Evolutionary conservation across 2,888 invertebrate species (phyloP), one percentile per base, ranked within the genome.

Genomic region (Hipparchia sbordonii): DNA sequence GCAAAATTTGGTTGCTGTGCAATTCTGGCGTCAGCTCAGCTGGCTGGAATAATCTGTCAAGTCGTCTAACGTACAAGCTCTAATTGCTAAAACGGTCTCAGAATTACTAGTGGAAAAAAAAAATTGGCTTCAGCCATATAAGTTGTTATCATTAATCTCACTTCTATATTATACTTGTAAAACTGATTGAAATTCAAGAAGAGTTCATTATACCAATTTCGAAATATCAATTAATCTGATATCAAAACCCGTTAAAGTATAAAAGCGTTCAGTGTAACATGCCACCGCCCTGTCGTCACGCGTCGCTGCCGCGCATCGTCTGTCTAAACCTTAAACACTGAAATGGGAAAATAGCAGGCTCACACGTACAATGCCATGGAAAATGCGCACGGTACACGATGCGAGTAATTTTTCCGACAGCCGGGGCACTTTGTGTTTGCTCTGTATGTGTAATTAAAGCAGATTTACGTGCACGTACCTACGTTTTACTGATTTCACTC

Each of bases 341-440:
- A 90, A 92, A 92, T 92, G 93, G 88, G 93, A 92, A 93, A 93
- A 92, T 92, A 92, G 91, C 92, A 91, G 92, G 89, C 87, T 90
- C 90, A 85, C 84, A 84, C 84, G 60, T 52, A 92, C 92, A 92
- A 91, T 90, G 85, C 89, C 84, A 85, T 92, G 89, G 92, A 92
- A 92, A 93, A 91, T 84, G 82, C 83, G 81, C 85, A 59, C 72
- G 74, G 71, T 80, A 80, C 78, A 78, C 77, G 70, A 76, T 79
- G 82, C 74, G 71, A 74, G 74, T 84, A 85, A 87, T 87, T 91
- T 91, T 91, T 89, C 89, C 87, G 81, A 86, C 83, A 79, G 82
- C 82, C 87, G 88, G 91, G 91, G 91, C 90, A 90, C 87, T 87
- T 86, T 84, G 82, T 87, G 82, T 80, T 71, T 75, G 67, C 76